Base-by-base conservation (phyloP, 2,888 invertebrate genomes). In the Pseudeuparius sepicola region DNA sequence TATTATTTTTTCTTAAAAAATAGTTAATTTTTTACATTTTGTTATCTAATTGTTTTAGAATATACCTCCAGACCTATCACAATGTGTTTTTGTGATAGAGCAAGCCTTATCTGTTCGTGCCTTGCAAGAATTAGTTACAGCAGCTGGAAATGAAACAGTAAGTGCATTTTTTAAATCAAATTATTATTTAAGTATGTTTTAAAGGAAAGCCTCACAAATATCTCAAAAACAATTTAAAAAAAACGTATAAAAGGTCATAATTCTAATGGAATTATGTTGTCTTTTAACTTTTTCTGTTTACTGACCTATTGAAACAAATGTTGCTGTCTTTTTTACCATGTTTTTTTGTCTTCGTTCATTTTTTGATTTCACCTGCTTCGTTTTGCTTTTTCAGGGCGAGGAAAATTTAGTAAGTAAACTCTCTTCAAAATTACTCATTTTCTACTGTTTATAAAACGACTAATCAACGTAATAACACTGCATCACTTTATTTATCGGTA, bases 91-190 rank as follows among this genome's bases (percentile, higher is more conserved):
- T 63, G 97, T 97, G 47, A 93, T 99, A 55, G 98, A 99, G 64
- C 98, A 98, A 73, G 98, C 98, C 14, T 70, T 99, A 46, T 98
- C 98, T 46, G 97, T 99, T 39, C 77, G 98, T 59, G 98, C 98
- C 42, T 67, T 99, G 37, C 98, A 99, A 67, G 98, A 99, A 65
- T 75, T 99, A 65, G 96, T 99, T 44, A 96, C 96, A 11, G 93
- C 93, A 3, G 86, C 93, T 14, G 87, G 87, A 40, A 85, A 82
- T 30, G 89, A 89, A 71, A 85, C 88, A 68, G 90, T 89, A 78
- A 82, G 77, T 56, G 34, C 9, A 36, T 23, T 34, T 29, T 25
- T 30, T 23, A 18, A 31, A 9, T 37, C 17, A 32, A 32, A 26
- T 11, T 9, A 10, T n/a, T n/a, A n/a, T n/a, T n/a, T n/a, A n/a